Conservation (phyloP, 2,113 vertebrate genomes). For the Antechinus flavipes region DNA sequence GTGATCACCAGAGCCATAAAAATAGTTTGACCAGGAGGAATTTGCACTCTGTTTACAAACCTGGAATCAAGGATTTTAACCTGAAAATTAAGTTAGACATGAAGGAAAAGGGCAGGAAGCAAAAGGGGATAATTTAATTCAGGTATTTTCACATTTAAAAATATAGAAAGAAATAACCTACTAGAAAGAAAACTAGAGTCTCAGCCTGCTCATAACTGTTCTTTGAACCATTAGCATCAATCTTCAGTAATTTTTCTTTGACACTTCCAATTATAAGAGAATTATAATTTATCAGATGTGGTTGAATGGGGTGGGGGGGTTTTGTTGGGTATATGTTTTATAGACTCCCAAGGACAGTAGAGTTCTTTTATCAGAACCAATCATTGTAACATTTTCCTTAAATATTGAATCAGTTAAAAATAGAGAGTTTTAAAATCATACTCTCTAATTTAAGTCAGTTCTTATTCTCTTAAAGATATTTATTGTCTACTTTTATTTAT, state of each 20-base stretch:
- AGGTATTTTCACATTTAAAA: constrained; percentile 77
- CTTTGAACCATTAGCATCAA: constrained; percentile 52
- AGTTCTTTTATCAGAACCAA: constrained; percentile 62
- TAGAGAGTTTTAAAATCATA: constrained; percentile 47
- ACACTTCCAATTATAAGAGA: constrained; percentile 66
- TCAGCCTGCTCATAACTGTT: constrained; percentile 62
- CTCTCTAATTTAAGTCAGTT: constrained; percentile 50
- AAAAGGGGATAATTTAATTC: constrained; percentile 67
- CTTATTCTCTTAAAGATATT: constrained; percentile 28
- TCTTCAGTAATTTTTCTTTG: constrained; percentile 47
- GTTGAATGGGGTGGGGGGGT: constrained; percentile 28
- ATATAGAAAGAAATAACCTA: constrained; percentile 25
- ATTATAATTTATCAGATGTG: constrained; percentile 64
- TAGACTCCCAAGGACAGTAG: constrained; percentile 55
- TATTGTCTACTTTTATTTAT: constrained; percentile 72
- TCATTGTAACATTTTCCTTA: constrained; percentile 53
- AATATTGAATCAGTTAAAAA: constrained; percentile 62
- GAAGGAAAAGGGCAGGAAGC: constrained; percentile 45
- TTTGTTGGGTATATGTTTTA: constrained; percentile 40
- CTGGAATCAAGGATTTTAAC: constrained; percentile 55
- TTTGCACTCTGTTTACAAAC: constrained; percentile 81
- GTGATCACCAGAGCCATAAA: constrained; percentile 74
- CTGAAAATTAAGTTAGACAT: constrained; percentile 58
- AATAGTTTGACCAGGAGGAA: constrained; percentile 61
- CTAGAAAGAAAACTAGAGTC: constrained; percentile 55